These are phyloP conservation scores for Dascillus cervinus DNA, from an alignment of 2,888 invertebrate species.

Conservation along the genomic window DNA sequence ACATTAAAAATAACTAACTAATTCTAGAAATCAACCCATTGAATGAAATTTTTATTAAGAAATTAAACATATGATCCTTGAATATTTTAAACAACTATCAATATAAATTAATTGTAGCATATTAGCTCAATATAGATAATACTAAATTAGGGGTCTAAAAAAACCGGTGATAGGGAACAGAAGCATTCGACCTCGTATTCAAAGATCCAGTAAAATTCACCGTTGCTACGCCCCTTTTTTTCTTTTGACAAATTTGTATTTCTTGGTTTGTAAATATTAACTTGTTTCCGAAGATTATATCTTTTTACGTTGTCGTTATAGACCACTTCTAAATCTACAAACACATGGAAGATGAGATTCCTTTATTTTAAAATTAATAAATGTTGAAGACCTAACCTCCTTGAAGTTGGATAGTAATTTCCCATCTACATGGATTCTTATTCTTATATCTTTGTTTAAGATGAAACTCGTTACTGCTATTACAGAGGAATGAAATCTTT, in stretches of 20 bases:
- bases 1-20: slow-evolving; percentile 2
- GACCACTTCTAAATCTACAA: slow-evolving; percentile 1
- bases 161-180: not conserved
- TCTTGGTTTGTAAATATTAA: slow-evolving; percentile 1
- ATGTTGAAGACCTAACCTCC: slow-evolving; percentile 3
- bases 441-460: no score
- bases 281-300: slow-evolving; percentile 1
- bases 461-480: no score
- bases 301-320: slow-evolving; percentile 1
- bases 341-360: slow-evolving; percentile 1
- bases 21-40: not conserved
- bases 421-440: no score
- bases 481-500: no score
- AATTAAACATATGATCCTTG: slow-evolving; percentile 1
- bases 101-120: not conserved
- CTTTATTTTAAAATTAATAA: slow-evolving; percentile 3
- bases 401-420: not conserved
- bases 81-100: no score
- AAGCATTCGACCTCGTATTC: slow-evolving; percentile 1
- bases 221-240: not conserved
- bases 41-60: not conserved
- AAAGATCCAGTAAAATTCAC: slow-evolving; percentile 1
- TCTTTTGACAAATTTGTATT: slow-evolving; percentile 1
- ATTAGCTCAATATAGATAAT: slow-evolving; percentile 1
- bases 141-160: slow-evolving; percentile 1